Percentiles rank a stretch among this genome's conserved stretches.
These are phyloP conservation scores for Emydocephalus ijimae DNA, from an alignment of 2,113 vertebrate species.

Conservation along the genomic window DNA sequence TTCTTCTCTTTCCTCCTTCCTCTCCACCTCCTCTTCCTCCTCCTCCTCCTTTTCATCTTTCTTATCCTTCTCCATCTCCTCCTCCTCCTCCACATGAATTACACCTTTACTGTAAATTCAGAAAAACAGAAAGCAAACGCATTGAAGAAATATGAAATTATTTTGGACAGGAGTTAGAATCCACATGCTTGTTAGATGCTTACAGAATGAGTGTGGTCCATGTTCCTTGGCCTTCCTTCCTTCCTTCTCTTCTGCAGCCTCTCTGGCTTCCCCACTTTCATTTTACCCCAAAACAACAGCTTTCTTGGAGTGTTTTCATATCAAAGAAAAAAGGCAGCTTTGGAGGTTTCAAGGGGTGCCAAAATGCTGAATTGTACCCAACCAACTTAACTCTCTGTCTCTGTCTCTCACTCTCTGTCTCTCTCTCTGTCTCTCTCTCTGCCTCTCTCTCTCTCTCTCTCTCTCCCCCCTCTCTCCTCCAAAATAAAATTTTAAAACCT, in stretches of 20 bases:
- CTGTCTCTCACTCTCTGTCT: too few species aligned
- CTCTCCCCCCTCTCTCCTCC: background rate
- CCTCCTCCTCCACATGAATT: background rate
- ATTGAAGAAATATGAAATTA: background rate
- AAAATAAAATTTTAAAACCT: background rate
- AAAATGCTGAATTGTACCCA: background rate
- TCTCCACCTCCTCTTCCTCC: too few species aligned
- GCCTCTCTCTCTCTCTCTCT: fast-evolving
- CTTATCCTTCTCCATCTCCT: background rate
- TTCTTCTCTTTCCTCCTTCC: background rate
- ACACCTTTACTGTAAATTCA: background rate
- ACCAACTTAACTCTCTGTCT: background rate
- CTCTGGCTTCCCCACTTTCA: background rate
- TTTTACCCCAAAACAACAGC: background rate
- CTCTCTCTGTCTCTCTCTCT: background rate
- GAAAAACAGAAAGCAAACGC: background rate
- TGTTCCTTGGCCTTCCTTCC: background rate
- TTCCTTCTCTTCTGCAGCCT: background rate
- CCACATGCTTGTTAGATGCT: background rate
- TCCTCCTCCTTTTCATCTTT: background rate
- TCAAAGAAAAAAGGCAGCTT: background rate
- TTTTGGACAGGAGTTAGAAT: background rate
- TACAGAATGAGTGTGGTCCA: background rate
- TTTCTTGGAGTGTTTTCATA: background rate
- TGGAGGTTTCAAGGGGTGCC: background rate